phyloP scores from a whole-genome alignment of 2,888 invertebrate genomes.

The Idaea straminata region DNA sequence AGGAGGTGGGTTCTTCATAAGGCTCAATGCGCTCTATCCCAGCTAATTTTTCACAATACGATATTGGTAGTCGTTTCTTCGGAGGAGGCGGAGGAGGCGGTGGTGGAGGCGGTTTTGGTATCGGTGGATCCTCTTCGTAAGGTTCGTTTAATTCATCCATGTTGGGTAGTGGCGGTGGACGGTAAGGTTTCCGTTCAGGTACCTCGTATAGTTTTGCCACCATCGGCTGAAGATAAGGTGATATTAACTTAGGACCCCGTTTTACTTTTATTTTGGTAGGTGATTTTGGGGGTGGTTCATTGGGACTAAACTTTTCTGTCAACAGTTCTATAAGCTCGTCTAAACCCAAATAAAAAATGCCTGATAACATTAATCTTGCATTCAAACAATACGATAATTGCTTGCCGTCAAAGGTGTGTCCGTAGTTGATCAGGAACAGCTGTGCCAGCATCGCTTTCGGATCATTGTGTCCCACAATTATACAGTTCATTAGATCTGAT shows the following conservation, averaged over 20 bases:
- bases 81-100: constrained; percentile 63
- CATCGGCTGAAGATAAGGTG: constrained; percentile 63
- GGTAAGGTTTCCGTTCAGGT: constrained; percentile 35
- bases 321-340: constrained; percentile 49
- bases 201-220: constrained; percentile 49
- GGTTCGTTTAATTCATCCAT: constrained; percentile 59
- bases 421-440: constrained; percentile 51
- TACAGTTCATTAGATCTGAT: constrained; percentile 55
- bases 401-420: constrained; percentile 54
- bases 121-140: constrained; percentile 52
- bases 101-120: constrained; percentile 49
- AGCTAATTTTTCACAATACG: constrained; percentile 59
- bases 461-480: constrained; percentile 52
- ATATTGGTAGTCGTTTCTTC: constrained; percentile 51
- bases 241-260: constrained; percentile 37
- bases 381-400: constrained; percentile 52
- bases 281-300: constrained; percentile 16
- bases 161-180: constrained; percentile 58
- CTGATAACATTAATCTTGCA: constrained; percentile 59
- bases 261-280: constrained; percentile 41
- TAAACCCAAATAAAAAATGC: constrained; percentile 62
- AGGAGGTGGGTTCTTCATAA: constrained; percentile 34
- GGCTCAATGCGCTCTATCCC: constrained; percentile 47
- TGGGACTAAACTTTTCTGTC: constrained; percentile 50
- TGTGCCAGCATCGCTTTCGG: constrained; percentile 64